Percentiles rank a stretch among this genome's conserved stretches.
phyloP scores from a whole-genome alignment of 2,888 invertebrate genomes.

The Gymnosoma rotundatum region DNA sequence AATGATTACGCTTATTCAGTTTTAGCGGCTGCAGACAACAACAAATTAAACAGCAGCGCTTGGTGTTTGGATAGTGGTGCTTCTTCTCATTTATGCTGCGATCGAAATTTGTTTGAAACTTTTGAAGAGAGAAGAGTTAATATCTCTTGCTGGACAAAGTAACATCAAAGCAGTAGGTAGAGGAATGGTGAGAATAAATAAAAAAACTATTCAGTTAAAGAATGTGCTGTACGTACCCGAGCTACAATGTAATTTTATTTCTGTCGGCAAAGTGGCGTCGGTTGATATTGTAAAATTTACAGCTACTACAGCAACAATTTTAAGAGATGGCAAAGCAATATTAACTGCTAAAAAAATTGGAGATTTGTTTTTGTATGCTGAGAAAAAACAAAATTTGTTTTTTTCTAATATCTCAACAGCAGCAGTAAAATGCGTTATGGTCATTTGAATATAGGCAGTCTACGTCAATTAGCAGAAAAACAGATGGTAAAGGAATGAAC shows the following conservation, averaged over 20 bases:
- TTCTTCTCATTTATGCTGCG: constrained; percentile 53
- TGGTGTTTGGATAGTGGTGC: constrained; percentile 56
- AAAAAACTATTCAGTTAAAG: constrained; percentile 26
- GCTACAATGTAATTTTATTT: constrained; percentile 55
- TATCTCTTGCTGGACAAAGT: constrained; percentile 34
- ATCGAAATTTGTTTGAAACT: constrained; percentile 23
- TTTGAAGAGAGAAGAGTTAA: constrained; percentile 19
- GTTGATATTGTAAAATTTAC: constrained; percentile 44
- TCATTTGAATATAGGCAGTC: constrained; percentile 50
- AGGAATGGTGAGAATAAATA: constrained; percentile 25
- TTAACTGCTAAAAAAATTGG: constrained; percentile 32
- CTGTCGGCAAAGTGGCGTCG: constrained; percentile 34
- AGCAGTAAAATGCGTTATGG: constrained; percentile 45
- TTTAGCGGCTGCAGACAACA: constrained; percentile 29
- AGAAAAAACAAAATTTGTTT: constrained; percentile 21
- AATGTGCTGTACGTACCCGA: constrained; percentile 50
- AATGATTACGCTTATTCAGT: constrained; percentile 32
- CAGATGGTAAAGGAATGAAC: constrained; percentile 43
- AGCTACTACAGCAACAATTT: neutral
- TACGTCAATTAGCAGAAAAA: constrained; percentile 33
- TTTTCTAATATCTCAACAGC: neutral
- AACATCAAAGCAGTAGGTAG: constrained; percentile 44
- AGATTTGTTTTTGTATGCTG: constrained; percentile 39
- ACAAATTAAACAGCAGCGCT: constrained; percentile 4
- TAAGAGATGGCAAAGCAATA: constrained; percentile 19